These are phyloP conservation scores for Galendromus occidentalis DNA, from an alignment of 1,140 invertebrate genomes.

Conservation along the genomic window DNA sequence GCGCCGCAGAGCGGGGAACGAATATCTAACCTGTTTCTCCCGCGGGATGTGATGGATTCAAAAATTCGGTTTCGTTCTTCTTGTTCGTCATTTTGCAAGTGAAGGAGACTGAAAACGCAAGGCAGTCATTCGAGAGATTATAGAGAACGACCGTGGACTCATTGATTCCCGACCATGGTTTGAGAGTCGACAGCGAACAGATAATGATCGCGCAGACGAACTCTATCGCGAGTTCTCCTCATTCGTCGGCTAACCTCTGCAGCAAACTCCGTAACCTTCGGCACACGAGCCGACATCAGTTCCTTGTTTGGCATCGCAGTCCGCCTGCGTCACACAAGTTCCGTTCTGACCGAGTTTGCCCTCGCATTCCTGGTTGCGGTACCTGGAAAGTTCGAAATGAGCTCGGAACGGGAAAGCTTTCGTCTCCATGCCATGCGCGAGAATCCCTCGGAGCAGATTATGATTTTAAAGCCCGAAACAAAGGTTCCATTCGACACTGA, in stretches of 20 bases:
- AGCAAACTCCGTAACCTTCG: constrained; percentile 56
- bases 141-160: no score
- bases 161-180: no score
- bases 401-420: no score
- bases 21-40: constrained; percentile 33
- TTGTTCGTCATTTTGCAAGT: constrained; percentile 49
- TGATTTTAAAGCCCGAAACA: no score
- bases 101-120: constrained; percentile 29
- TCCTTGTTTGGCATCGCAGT: constrained; percentile 41
- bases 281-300: constrained; percentile 43
- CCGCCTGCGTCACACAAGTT: constrained; percentile 35
- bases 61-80: constrained; percentile 65
- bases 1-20: no score
- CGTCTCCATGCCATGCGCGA: no score
- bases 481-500: no score
- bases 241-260: constrained; percentile 41
- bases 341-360: constrained; percentile 18
- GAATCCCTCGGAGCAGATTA: no score
- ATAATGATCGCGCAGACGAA: no score
- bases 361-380: constrained; percentile 19
- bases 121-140: no score
- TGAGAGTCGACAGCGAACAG: no score
- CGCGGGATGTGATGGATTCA: constrained; percentile 55
- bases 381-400: neutral
- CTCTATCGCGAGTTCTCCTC: no score